These are phyloP conservation scores for Drosophila borborema DNA, from an alignment of 2,888 invertebrate genomes.

Conservation along the genomic window DNA sequence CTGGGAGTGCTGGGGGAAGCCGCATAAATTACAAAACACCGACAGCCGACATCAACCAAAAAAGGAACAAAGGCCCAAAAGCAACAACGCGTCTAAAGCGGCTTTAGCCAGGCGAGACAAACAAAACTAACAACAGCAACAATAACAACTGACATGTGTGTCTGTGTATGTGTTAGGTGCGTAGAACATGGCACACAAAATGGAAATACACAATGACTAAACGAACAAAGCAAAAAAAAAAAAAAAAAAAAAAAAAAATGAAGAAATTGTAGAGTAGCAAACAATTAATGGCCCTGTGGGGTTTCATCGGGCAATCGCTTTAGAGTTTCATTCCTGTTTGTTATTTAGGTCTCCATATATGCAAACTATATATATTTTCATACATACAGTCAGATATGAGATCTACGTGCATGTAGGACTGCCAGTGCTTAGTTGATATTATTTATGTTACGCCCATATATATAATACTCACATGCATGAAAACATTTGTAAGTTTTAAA, in stretches of 20 bases:
- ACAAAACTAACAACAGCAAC: constrained; percentile 59
- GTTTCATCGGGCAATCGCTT: constrained; percentile 68
- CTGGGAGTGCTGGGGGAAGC: constrained; percentile 56
- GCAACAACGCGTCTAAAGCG: constrained; percentile 65
- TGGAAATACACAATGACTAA: constrained; percentile 42
- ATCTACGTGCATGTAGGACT: not conserved
- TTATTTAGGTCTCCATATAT: constrained; percentile 31
- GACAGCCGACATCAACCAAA: constrained; percentile 58
- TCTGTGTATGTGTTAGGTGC: constrained; percentile 27
- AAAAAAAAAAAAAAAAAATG: constrained; percentile 16
- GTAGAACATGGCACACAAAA: constrained; percentile 43
- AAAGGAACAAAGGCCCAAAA: constrained; percentile 53
- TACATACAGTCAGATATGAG: not conserved
- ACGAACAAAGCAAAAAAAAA: constrained; percentile 24
- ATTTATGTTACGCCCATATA: constrained; percentile 11
- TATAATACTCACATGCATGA: not conserved
- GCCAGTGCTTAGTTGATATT: constrained; percentile 11
- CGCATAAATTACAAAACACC: constrained; percentile 79
- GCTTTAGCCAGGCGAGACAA: constrained; percentile 66
- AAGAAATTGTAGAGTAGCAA: constrained; percentile 60
- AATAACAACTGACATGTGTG: constrained; percentile 31
- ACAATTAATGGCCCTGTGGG: constrained; percentile 81
- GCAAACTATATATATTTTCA: not conserved
- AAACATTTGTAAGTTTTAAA: not conserved
- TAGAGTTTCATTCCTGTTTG: constrained; percentile 41